Evolutionary conservation across 2,797 vertebrate species (phyloP).

Genomic region (Scleropages formosus): DNA sequence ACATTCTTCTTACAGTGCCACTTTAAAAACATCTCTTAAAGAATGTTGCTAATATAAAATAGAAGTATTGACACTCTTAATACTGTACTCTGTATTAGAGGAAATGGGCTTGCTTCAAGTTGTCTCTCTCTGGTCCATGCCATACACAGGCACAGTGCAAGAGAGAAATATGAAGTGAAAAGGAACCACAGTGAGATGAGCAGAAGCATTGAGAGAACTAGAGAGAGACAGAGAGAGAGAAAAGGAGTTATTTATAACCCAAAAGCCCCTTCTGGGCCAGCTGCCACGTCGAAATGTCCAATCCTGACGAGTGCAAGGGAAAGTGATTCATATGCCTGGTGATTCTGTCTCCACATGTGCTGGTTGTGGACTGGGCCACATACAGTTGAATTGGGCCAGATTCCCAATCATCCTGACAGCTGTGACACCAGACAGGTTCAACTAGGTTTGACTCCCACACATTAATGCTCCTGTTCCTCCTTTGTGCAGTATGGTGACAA

Average conservation of each 20-base stretch:
- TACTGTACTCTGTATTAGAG: too few species aligned
- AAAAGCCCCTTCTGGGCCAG: constrained; percentile 15
- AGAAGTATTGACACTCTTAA: too few species aligned
- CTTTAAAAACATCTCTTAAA: too few species aligned
- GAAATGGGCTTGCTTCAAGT: too few species aligned
- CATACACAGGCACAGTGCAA: background rate
- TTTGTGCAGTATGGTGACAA: background rate
- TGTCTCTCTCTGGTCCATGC: too few species aligned
- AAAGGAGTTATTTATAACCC: constrained; percentile 33
- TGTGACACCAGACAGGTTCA: constrained; percentile 20
- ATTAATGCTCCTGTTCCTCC: background rate
- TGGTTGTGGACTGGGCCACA: background rate
- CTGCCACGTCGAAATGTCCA: constrained; percentile 39
- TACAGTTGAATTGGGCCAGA: background rate
- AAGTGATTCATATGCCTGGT: background rate
- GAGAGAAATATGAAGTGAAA: background rate
- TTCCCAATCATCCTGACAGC: constrained; percentile 3
- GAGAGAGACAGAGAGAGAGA: background rate
- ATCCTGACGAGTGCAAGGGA: background rate
- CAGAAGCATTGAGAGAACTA: background rate
- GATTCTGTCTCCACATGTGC: too few species aligned
- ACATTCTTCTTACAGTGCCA: too few species aligned
- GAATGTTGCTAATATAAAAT: too few species aligned
- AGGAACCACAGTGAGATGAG: background rate
- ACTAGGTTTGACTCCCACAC: constrained; percentile 17